A percentile compares a stretch with the other conserved stretches of the same genome.
phyloP scores from a whole-genome alignment of 2,888 invertebrate genomes.

The Drosophila lacicola region DNA sequence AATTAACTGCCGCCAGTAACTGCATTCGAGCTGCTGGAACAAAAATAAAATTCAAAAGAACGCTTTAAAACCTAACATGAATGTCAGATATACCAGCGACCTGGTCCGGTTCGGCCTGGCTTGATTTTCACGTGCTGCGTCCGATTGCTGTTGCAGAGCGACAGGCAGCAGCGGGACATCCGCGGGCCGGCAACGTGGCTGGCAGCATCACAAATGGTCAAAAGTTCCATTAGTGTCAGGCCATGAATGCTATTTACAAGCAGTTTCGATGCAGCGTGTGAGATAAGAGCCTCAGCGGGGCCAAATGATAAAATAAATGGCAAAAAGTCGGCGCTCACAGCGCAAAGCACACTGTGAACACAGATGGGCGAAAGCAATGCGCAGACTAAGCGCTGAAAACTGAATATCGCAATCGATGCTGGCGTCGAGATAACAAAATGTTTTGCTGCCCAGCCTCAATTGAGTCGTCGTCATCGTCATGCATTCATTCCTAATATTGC shows the following conservation, averaged over 20 bases:
- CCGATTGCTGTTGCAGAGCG: constrained; percentile 14
- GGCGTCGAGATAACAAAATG: constrained; percentile 71
- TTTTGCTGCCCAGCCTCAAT: constrained; percentile 62
- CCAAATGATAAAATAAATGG: constrained; percentile 60
- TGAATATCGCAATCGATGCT: constrained; percentile 70
- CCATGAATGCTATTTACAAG: constrained; percentile 71
- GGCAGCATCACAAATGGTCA: constrained; percentile 53
- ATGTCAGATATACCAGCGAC: constrained; percentile 21
- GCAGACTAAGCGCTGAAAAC: constrained; percentile 43
- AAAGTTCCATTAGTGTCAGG: constrained; percentile 74
- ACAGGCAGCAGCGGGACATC: neutral
- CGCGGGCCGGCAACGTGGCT: constrained; percentile 1
- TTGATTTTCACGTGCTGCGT: constrained; percentile 8
- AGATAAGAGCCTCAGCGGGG: constrained; percentile 59
- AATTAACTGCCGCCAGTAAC: constrained; percentile 31
- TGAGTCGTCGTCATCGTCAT: constrained; percentile 42
- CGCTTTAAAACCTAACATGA: constrained; percentile 3
- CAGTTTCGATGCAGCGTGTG: constrained; percentile 56
- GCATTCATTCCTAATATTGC: constrained; percentile 39
- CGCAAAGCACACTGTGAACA: constrained; percentile 16
- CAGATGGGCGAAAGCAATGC: constrained; percentile 14
- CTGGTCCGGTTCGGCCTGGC: constrained; percentile 13
- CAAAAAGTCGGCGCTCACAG: constrained; percentile 35
- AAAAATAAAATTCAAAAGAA: constrained; percentile 18
- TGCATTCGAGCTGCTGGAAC: constrained; percentile 18